Conservation (phyloP, 2,797 vertebrate genomes). For the Chelidonichthys spinosus region DNA sequence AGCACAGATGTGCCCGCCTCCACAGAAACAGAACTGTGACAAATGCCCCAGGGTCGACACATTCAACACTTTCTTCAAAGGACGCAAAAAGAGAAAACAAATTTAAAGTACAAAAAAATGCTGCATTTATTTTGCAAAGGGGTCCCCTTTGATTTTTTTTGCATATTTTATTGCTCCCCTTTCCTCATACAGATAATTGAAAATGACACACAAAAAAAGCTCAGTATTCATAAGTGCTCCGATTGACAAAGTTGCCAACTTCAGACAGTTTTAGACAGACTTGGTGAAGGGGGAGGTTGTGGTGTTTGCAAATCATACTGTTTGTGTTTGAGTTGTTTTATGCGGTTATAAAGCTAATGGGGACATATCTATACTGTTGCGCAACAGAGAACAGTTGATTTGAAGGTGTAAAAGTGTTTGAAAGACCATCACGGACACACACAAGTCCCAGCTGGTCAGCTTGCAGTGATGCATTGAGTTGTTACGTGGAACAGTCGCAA, state of each 20-base stretch:
- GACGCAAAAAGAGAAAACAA: slow-evolving; percentile 85
- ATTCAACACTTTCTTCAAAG: slow-evolving; percentile 87
- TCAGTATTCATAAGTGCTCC: slow-evolving; percentile 75
- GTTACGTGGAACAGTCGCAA: slow-evolving; percentile 57
- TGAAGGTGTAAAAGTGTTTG: slow-evolving; percentile 71
- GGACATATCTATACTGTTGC: slow-evolving; percentile 74
- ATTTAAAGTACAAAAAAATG: slow-evolving; percentile 82
- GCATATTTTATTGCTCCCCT: slow-evolving; percentile 65
- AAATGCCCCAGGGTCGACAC: slow-evolving; percentile 83
- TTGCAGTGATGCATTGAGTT: slow-evolving; percentile 69
- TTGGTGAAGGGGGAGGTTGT: slow-evolving; percentile 69
- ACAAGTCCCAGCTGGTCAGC: slow-evolving; percentile 68
- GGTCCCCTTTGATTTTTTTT: slow-evolving; percentile 73
- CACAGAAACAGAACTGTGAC: slow-evolving; percentile 87
- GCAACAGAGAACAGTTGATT: slow-evolving; percentile 69
- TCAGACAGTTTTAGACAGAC: slow-evolving; percentile 76
- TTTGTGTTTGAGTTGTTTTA: slow-evolving; percentile 82
- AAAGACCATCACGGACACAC: slow-evolving; percentile 66
- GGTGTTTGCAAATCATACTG: slow-evolving; percentile 75
- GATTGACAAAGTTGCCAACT: slow-evolving; percentile 72
- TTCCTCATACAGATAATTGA: slow-evolving; percentile 73
- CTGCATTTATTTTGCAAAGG: slow-evolving; percentile 84
- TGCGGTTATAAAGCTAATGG: slow-evolving; percentile 75
- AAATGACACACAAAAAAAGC: slow-evolving; percentile 59
- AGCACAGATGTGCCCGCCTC: slow-evolving; percentile 88